Base-by-base conservation (phyloP, 2,888 invertebrate genomes). In the Drosophila mercatorum region DNA sequence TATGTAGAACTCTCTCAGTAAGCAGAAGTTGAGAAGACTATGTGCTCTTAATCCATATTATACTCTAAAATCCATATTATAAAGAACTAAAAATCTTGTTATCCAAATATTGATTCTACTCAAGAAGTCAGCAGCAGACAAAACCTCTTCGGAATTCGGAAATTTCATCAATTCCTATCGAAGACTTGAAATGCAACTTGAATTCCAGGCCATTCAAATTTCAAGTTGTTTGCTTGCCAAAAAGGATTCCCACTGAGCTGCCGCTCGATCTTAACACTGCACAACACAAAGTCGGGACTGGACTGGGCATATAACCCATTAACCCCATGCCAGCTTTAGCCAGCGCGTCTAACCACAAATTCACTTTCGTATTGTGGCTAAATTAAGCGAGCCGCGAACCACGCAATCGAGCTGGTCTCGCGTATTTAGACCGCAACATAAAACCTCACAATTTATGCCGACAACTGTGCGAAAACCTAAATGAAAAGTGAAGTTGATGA, bases 391-490 rank as follows among this genome's bases (percentile, higher is more conserved):
- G 34, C 46, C 59, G 44, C 47, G 11, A 26, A 26, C 38, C 53
- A 40, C 38, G 53, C 59, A 49, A 51, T 22, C 58, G 28, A 22
- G 41, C n/a, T 44, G 47, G 40, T 61, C 53, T 34, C 26, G 26
- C 44, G 22, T 58, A 70, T 67, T 70, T 47, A 28, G 69, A 71
- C 72, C 79, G 74, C 68, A 65, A 60, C 78, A 79, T 84, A 81
- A 84, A 83, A 68, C 26, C n/a, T 12, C 11, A 8, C 36, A 71
- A 47, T 89, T 89, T 89, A 86, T 75, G 83, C 49, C 64, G 75
- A 76, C 84, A 75, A 75, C 71, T 74, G 75, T 77, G 83, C 73
- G 71, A 88, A 86, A 78, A 70, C 58, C 70, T 22, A 74, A 85
- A 80, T 74, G 70, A 75, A 79, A 85, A 82, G 82, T 72, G 68